Evolutionary conservation across 2,113 vertebrate genomes (phyloP).

Genomic region (Sisor rabdophorus): DNA sequence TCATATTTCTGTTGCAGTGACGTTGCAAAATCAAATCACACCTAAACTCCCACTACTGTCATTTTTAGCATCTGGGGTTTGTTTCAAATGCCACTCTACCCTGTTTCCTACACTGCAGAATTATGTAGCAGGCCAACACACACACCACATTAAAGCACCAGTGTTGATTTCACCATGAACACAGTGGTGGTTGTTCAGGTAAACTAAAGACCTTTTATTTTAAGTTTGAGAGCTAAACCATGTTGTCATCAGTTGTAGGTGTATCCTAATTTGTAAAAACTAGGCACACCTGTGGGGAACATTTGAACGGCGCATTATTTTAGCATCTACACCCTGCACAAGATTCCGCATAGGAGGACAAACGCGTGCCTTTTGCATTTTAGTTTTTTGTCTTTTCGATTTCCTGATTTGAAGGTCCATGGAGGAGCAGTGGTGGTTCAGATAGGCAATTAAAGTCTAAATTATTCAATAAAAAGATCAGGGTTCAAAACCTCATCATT

Average conservation of each 20-base stretch:
- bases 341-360: not conserved
- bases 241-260: constrained; percentile 1
- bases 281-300: not conserved
- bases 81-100: constrained; percentile 10
- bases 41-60: constrained; percentile 9
- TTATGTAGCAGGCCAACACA: not conserved
- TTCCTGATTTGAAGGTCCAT: not conserved
- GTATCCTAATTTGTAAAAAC: not conserved
- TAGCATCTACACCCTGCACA: not conserved
- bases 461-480: too few relatives aligned
- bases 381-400: not conserved
- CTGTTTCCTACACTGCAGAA: not conserved
- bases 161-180: not conserved
- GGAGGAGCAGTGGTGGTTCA: too few relatives aligned
- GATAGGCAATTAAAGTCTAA: too few relatives aligned
- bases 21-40: not conserved
- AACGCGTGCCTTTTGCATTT: not conserved
- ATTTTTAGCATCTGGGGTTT: not conserved
- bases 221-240: not conserved
- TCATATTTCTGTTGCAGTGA: not conserved
- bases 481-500: too few relatives aligned
- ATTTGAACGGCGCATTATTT: not conserved
- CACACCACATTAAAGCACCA: not conserved
- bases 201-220: not conserved
- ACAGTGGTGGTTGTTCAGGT: constrained; percentile 3